A percentile compares a stretch with the other conserved stretches of the same genome.
Conservation (phyloP, 2,797 vertebrate genomes). For the Acestrorhynchus altus region DNA sequence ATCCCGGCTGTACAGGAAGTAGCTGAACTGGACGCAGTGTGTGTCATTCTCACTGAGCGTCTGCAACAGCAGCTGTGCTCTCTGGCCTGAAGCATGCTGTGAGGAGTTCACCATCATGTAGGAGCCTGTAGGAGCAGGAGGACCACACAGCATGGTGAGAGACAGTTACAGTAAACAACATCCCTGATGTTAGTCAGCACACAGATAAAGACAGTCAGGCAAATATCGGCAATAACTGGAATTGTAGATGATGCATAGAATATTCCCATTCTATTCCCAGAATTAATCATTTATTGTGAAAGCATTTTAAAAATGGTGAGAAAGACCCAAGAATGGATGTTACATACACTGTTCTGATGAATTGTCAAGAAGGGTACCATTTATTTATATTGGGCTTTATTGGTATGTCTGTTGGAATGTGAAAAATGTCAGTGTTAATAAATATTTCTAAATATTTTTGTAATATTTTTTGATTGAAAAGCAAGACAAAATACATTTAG, state of each 20-base stretch:
- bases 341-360: no score
- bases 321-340: no score
- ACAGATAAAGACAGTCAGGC: background rate
- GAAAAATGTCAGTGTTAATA: no score
- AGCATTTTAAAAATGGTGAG: no score
- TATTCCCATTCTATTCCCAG: no score
- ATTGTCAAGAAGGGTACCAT: no score
- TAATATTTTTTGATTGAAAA: no score
- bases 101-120: conserved; percentile 96
- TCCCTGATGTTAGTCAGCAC: conserved; percentile 26
- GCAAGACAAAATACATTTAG: no score
- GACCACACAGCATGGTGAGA: conserved; percentile 71
- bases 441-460: no score
- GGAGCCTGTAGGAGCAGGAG: conserved; percentile 81
- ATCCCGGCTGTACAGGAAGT: conserved; percentile 92
- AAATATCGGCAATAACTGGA: conserved; percentile 14
- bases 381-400: no score
- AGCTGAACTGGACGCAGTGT: conserved; percentile 98
- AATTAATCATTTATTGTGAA: no score
- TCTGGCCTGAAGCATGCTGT: conserved; percentile 85
- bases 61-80: conserved; percentile 87
- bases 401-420: no score
- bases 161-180: conserved; percentile 4
- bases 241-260: conserved; percentile 4
- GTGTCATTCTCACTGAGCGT: conserved; percentile 95